Evolutionary conservation across 2,113 vertebrate species (phyloP).

Genomic region (Nycticorax nycticorax): DNA sequence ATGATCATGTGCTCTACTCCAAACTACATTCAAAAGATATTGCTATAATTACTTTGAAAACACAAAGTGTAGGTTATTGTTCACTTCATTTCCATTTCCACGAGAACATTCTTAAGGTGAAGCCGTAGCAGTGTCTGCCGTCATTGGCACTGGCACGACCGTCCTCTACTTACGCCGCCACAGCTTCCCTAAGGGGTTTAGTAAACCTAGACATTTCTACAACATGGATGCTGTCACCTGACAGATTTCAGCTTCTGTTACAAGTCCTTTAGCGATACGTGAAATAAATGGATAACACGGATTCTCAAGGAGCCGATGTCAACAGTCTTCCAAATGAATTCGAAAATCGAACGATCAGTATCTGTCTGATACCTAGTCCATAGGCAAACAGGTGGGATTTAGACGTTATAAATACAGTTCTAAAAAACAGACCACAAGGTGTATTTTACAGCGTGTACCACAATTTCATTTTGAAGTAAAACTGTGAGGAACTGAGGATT

Average conservation of each 20-base stretch:
- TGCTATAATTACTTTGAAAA: conserved; percentile 66
- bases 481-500: conserved; percentile 13
- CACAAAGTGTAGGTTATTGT: conserved; percentile 58
- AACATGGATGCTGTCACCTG: neutral
- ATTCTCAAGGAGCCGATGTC: conserved; percentile 13
- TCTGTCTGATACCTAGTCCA: conserved; percentile 17
- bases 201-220: conserved; percentile 21
- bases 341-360: neutral
- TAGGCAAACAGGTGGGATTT: conserved; percentile 26
- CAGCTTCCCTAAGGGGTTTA: neutral
- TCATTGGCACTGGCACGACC: neutral
- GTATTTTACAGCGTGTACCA: conserved; percentile 48
- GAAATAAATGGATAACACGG: neutral
- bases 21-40: conserved; percentile 67
- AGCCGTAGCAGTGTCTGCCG: neutral
- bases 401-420: conserved; percentile 50
- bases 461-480: conserved; percentile 28
- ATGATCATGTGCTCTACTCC: conserved; percentile 62
- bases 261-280: neutral
- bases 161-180: neutral
- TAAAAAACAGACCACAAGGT: conserved; percentile 46
- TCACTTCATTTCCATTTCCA: conserved; percentile 53
- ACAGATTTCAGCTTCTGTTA: conserved; percentile 17
- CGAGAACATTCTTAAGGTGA: conserved; percentile 51
- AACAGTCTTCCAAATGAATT: neutral